Conservation (phyloP, 2,797 vertebrate genomes). For the Sebastes baramenuke region DNA sequence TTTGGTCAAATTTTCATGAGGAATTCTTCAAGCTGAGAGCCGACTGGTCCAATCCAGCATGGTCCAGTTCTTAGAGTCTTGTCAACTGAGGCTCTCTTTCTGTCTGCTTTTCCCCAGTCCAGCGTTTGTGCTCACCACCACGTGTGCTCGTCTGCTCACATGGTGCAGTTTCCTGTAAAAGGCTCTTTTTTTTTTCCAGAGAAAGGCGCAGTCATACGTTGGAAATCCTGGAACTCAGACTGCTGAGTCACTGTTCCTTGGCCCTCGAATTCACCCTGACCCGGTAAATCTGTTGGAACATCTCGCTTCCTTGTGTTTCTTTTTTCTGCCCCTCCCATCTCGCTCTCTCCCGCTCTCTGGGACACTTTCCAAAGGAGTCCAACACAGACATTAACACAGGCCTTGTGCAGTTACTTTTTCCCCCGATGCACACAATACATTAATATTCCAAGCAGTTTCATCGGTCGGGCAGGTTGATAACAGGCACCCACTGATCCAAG, state of each 20-base stretch:
- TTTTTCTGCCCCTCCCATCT: slow-evolving; percentile 40
- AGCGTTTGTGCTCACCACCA: slow-evolving; percentile 36
- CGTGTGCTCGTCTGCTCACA: slow-evolving; percentile 61
- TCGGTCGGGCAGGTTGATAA: slow-evolving; percentile 94
- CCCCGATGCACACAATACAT: slow-evolving; percentile 61
- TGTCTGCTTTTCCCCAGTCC: slow-evolving; percentile 18
- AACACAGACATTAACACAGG: slow-evolving; percentile 83
- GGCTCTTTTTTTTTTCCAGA: slow-evolving; percentile 68
- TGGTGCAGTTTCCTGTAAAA: slow-evolving; percentile 75
- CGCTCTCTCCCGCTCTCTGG: slow-evolving; percentile 35
- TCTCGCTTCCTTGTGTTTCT: slow-evolving; percentile 58
- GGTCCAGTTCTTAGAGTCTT: slow-evolving; percentile 39
- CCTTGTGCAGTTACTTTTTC: slow-evolving; percentile 78
- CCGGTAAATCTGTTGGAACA: slow-evolving; percentile 56
- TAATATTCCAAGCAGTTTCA: slow-evolving; percentile 78
- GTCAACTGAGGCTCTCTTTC: slow-evolving; percentile 34
- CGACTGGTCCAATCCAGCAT: slow-evolving; percentile 30
- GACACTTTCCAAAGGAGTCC: slow-evolving; percentile 77
- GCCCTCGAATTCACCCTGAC: slow-evolving; percentile 75
- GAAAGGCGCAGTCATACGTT: slow-evolving; percentile 56
- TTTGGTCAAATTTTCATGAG: slow-evolving; percentile 51
- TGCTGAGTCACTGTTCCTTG: slow-evolving; percentile 82
- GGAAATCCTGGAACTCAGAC: slow-evolving; percentile 69
- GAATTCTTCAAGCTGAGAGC: slow-evolving; percentile 33
- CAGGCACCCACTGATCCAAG: slow-evolving; percentile 95